Base-by-base conservation (phyloP, 2,888 invertebrate species). In the Amphipoea lucens region DNA sequence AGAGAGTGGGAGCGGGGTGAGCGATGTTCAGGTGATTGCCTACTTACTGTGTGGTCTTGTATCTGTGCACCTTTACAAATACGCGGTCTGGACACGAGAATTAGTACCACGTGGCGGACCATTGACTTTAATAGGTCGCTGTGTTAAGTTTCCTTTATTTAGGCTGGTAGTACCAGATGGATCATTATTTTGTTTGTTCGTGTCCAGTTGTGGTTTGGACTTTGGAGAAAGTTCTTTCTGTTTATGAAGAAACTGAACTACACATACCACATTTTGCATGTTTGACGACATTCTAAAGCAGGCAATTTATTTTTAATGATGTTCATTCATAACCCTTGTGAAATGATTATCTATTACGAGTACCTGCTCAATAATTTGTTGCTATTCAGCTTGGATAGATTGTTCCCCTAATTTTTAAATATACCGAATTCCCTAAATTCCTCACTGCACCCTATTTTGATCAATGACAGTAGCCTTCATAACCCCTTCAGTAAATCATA, bases 1-100 rank as follows among this genome's bases (percentile, higher is more conserved):
- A 93, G 92, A 93, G 94, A 93, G 94, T 93, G 93, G 94, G 94
- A 94, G 95, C 94, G 92, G 93, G 94, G 93, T 93, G 94, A 93
- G 92, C 94, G 93, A 94, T 94, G 94, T 92, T 92, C 94, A 94
- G 93, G 92, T 95, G 96, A 96, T 95, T 94, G 94, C 93, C 94
- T 93, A 92, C 96, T 93, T 93, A 95, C 94, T 95, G 96, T 96
- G 96, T 96, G 96, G 96, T 96, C 96, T 94, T 88, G 85, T 73
- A 74, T 79, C 82, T 65, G 79, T 90, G 91, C 92, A 92, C 95
- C 95, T 96, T 94, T 92, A 95, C 95, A 96, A 94, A 95, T 91
- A 94, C 89, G 90, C 92, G 89, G 88, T 69, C 90, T 89, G 92
- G 90, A 91, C 92, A 88, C 90, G 90, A 89, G 90, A 91, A 92